Base-by-base conservation (phyloP, 2,797 vertebrate genomes). In the Siniperca obscura region DNA sequence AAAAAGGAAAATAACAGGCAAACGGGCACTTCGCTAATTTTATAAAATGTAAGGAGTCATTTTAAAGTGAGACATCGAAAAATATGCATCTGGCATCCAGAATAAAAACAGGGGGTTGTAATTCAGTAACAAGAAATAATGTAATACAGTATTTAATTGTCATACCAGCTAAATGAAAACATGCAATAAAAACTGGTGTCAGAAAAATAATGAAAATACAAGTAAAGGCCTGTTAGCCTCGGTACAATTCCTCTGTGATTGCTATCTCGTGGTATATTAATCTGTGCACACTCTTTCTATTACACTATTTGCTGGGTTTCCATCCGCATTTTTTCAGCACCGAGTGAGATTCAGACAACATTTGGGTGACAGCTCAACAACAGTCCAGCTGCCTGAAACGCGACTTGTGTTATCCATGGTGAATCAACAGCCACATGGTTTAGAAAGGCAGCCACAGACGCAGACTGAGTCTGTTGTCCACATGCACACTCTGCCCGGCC, bases 391-490 rank as follows among this genome's bases (percentile, higher is more conserved):
- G 57, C 25, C 22, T 74, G 48, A 53, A 71, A 66, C 30, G 59
- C 72, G 44, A 53, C 61, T 61, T 46, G 69, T 53, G 34, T 30
- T 67, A 7, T 46, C 55, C 14, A 9, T 4, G 8, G 46, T 84
- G 73, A 80, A 40, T 76, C 78, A 84, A 34, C 48, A 13, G 40
- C 30, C 27, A 34, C 68, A 55, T 46, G 67, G 10, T 21, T 65
- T 21, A 30, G 21, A 74, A 57, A 14, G 2, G 17, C 57, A 40
- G 11, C 42, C 67, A n/a, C 50, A 65, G 21, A 38, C 50, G 2
- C 46, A 64, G 19, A 34, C 16, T 16, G 10, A 48, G 13, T 56
- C 38, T 55, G 57, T 14, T 27, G 38, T 52, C 44, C 46, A 48
- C 68, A 50, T 4, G n/a, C 30, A 30, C 42, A 40, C 9, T 9